phyloP scores from a whole-genome alignment of 2,113 vertebrate genomes.

The Ochotona princeps region DNA sequence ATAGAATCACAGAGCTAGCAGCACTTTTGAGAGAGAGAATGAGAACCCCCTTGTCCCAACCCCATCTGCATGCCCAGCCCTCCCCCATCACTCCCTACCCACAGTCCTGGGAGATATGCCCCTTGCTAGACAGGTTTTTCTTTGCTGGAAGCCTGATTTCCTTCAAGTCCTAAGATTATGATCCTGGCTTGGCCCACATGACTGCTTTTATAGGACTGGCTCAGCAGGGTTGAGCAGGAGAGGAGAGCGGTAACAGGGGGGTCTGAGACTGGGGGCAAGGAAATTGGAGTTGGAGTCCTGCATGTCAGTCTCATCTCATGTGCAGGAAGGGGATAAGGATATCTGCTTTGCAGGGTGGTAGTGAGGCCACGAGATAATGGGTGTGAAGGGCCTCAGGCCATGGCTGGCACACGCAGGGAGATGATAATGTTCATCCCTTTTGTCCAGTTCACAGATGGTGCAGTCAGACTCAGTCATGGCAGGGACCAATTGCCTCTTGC shows the following conservation, averaged over 20 bases:
- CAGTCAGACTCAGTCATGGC: conserved; percentile 14
- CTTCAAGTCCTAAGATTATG: conserved; percentile 27
- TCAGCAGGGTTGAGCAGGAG: neutral
- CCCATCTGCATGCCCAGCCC: neutral
- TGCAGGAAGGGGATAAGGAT: conserved; percentile 50
- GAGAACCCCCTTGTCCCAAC: neutral
- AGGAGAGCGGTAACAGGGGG: neutral
- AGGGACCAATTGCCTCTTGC: neutral
- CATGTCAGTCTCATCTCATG: neutral
- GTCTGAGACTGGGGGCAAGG: neutral
- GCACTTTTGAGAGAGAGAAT: neutral
- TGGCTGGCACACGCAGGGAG: conserved; percentile 27
- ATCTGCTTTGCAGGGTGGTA: conserved; percentile 16
- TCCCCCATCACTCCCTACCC: neutral
- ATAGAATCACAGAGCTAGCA: neutral
- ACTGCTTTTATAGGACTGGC: conserved; percentile 51
- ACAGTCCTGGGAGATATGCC: neutral
- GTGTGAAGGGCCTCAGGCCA: conserved; percentile 31
- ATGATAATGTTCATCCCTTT: conserved; percentile 52
- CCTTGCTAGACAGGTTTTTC: neutral
- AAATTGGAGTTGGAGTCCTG: neutral
- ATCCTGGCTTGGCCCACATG: neutral
- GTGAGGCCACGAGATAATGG: conserved; percentile 54
- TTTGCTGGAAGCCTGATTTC: conserved; percentile 40
- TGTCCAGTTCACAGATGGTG: conserved; percentile 63